These are phyloP conservation scores for Fundulus diaphanus DNA, from an alignment of 2,797 vertebrate genomes.

Conservation along the genomic window DNA sequence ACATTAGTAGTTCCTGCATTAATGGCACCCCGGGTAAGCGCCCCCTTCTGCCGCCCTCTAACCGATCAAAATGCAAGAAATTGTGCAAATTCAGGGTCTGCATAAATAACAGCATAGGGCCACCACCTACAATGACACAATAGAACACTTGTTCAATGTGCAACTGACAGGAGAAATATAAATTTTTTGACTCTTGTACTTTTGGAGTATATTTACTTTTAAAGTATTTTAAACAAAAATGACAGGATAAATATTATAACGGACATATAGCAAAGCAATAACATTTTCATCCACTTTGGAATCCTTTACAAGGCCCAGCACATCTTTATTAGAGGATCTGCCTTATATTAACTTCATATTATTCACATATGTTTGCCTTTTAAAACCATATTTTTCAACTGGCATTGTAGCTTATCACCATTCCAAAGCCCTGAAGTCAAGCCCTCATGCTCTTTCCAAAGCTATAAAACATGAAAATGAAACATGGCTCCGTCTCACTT, in stretches of 20 bases:
- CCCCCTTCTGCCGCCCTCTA: too few relatives aligned
- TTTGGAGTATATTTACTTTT: too few relatives aligned
- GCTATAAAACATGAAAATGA: constrained; percentile 66
- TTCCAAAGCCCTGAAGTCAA: constrained; percentile 43
- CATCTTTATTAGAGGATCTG: not conserved
- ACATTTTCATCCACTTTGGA: not conserved
- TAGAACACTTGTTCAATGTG: too few relatives aligned
- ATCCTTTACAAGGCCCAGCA: not conserved
- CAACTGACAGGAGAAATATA: too few relatives aligned
- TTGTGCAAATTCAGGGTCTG: too few relatives aligned
- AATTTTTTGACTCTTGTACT: too few relatives aligned
- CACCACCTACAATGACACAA: too few relatives aligned
- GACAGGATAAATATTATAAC: not conserved
- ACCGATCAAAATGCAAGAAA: too few relatives aligned
- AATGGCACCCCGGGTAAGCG: too few relatives aligned
- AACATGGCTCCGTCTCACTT: constrained; percentile 54
- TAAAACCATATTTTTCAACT: not conserved
- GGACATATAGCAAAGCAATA: not conserved
- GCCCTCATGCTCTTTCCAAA: constrained; percentile 31
- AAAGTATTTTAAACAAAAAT: not conserved
- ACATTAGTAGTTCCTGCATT: too few relatives aligned
- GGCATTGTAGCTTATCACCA: constrained; percentile 18
- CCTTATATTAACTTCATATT: not conserved
- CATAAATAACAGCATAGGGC: too few relatives aligned
- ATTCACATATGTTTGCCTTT: not conserved